These are phyloP conservation scores for Drosophila hydei DNA, from an alignment of 1,140 invertebrate species.

Conservation along the genomic window DNA sequence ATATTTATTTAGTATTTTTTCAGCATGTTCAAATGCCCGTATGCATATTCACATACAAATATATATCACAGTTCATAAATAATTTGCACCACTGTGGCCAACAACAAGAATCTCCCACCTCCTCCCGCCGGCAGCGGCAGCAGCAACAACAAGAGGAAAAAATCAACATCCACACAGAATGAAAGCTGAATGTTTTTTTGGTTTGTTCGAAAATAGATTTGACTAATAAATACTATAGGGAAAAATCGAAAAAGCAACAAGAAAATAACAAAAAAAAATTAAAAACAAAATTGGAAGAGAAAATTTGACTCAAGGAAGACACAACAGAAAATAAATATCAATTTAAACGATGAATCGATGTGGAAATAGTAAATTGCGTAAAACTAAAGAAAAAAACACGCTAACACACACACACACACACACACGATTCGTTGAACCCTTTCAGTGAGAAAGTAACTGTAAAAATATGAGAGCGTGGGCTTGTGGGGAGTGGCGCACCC, in stretches of 20 bases:
- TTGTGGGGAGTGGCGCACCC: slow-evolving; percentile 30
- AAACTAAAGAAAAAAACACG: slow-evolving; percentile 22
- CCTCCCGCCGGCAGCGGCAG: slow-evolving; percentile 10
- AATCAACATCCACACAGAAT: slow-evolving; percentile 43
- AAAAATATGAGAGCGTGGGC: slow-evolving; percentile 16
- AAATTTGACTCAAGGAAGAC: slow-evolving; percentile 41
- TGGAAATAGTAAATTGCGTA: slow-evolving; percentile 57
- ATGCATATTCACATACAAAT: slow-evolving; percentile 28
- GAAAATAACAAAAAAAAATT: slow-evolving; percentile 32
- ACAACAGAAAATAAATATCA: slow-evolving; percentile 43
- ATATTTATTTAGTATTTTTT: not conserved
- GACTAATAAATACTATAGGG: slow-evolving; percentile 83
- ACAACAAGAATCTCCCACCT: slow-evolving; percentile 21
- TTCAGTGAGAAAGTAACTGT: slow-evolving; percentile 16
- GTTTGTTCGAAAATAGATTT: slow-evolving; percentile 80
- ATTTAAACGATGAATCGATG: slow-evolving; percentile 11
- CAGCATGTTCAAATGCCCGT: not conserved
- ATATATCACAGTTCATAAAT: slow-evolving; percentile 2
- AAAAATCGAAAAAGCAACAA: slow-evolving; percentile 67
- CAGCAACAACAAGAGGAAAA: slow-evolving; percentile 30
- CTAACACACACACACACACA: not conserved
- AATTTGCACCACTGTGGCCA: slow-evolving; percentile 53
- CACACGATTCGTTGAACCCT: slow-evolving; percentile 28
- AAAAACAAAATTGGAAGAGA: slow-evolving; percentile 42
- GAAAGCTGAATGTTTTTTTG: slow-evolving; percentile 60